A percentile compares a stretch with the other conserved stretches of the same genome.
These are phyloP conservation scores for Stegastes partitus DNA, from an alignment of 2,113 vertebrate species.

Conservation along the genomic window DNA sequence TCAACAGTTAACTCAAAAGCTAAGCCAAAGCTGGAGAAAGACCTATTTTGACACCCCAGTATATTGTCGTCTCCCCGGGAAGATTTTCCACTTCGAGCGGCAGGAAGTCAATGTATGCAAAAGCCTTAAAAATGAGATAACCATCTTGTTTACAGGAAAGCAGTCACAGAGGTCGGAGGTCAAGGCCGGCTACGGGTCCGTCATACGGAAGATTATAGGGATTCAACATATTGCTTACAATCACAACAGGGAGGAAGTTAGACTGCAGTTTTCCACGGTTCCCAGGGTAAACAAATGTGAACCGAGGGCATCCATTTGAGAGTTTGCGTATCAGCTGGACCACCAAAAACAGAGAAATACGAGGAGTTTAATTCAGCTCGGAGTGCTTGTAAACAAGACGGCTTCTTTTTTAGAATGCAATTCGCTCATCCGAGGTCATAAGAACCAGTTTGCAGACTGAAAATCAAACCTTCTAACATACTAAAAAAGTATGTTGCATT, in stretches of 20 bases:
- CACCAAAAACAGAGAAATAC: too few relatives aligned
- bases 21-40: not conserved
- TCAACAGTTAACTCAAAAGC: slow-evolving; percentile 7
- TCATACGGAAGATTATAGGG: not conserved
- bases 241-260: not conserved
- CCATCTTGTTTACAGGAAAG: not conserved
- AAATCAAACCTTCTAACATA: too few relatives aligned
- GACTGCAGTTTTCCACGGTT: not conserved
- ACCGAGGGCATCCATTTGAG: not conserved
- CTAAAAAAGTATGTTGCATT: too few relatives aligned
- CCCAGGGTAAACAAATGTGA: not conserved
- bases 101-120: slow-evolving; percentile 1
- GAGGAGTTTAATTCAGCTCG: too few relatives aligned
- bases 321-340: not conserved
- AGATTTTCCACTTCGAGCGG: slow-evolving; percentile 7
- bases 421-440: too few relatives aligned
- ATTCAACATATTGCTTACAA: not conserved
- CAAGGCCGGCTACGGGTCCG: not conserved
- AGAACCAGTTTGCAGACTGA: too few relatives aligned
- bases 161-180: not conserved
- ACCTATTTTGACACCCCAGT: slow-evolving; percentile 27
- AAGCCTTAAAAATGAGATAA: not conserved
- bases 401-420: too few relatives aligned
- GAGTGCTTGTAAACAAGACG: too few relatives aligned
- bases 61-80: not conserved